Base-by-base conservation (phyloP, 2,797 vertebrate genomes). In the Sebastes hubbsi region DNA sequence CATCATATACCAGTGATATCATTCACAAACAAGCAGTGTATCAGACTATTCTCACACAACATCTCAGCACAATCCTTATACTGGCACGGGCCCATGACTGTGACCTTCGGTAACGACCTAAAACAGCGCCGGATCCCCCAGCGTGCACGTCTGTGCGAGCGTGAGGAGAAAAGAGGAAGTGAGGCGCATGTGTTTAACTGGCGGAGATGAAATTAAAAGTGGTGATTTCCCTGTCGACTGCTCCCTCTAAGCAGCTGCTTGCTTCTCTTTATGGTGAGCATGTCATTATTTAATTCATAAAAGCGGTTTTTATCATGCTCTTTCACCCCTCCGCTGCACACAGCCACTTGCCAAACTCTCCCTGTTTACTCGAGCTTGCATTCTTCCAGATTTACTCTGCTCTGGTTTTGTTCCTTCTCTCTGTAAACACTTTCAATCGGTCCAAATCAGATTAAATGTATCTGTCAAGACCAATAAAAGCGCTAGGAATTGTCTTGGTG, bases 211-310 rank as follows among this genome's bases (percentile, higher is more conserved):
- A 94, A 93, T 91, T 93, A 89, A 92, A 92, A 86, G 85, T 6
- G 80, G 30, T 91, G 91, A 93, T 93, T 94, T 93, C 93, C 92
- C 93, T 72, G 84, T 85, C 29, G 91, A 82, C 87, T 83, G 86
- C 82, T 88, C 68, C 80, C 89, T 85, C 87, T 54, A 52, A 88
- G 89, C 92, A 88, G 89, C 88, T 83, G 91, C 84, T 83, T 24
- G 63, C 88, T 70, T 77, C 86, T 80, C 83, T 90, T 87, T 80
- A 87, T 77, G 72, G 74, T 22, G 54, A 87, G 73, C 74, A 60
- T 85, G 80, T 86, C 70, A 52, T 90, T 88, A 90, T 91, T 87
- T 88, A 81, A 91, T 91, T 90, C 78, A 68, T 82, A 84, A 85
- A 74, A 66, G 71, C 8, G 1, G 54, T 73, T 74, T 67, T 80